These are phyloP conservation scores for Cyanistes caeruleus DNA, from an alignment of 2,113 vertebrate genomes.

Conservation along the genomic window DNA sequence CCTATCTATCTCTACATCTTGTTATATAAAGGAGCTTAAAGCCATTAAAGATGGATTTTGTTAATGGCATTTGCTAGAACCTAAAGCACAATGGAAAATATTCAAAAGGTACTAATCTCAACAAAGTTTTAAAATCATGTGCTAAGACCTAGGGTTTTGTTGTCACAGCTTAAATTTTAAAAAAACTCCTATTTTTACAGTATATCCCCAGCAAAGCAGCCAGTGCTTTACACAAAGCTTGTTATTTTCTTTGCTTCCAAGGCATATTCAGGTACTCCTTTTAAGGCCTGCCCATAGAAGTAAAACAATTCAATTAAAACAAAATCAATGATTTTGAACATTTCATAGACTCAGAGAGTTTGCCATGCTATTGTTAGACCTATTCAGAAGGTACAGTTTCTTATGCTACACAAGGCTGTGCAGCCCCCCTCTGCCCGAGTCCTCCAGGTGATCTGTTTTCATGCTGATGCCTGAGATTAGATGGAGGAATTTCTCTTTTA, in stretches of 20 bases:
- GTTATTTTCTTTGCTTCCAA: background rate
- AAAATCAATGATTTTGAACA: slow-evolving; percentile 18
- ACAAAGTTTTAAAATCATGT: background rate
- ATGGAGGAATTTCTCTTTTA: background rate
- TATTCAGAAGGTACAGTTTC: background rate
- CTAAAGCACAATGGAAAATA: background rate
- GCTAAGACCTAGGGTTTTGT: background rate
- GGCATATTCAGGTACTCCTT: background rate
- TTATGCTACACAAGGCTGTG: background rate
- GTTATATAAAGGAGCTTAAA: background rate
- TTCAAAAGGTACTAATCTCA: background rate
- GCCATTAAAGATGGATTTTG: background rate
- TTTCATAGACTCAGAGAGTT: background rate
- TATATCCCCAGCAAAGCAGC: background rate
- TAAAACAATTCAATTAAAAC: slow-evolving; percentile 52
- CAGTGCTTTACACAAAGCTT: background rate
- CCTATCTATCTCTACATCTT: background rate
- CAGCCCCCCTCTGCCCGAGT: background rate
- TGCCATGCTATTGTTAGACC: background rate
- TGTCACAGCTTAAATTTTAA: background rate
- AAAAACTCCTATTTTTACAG: background rate
- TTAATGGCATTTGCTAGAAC: background rate
- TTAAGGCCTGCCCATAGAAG: background rate
- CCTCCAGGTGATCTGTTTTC: background rate
- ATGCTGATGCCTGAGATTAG: background rate